Conservation (phyloP, 53 echinoderm and acorn worm genomes). For the Crossaster papposus region DNA sequence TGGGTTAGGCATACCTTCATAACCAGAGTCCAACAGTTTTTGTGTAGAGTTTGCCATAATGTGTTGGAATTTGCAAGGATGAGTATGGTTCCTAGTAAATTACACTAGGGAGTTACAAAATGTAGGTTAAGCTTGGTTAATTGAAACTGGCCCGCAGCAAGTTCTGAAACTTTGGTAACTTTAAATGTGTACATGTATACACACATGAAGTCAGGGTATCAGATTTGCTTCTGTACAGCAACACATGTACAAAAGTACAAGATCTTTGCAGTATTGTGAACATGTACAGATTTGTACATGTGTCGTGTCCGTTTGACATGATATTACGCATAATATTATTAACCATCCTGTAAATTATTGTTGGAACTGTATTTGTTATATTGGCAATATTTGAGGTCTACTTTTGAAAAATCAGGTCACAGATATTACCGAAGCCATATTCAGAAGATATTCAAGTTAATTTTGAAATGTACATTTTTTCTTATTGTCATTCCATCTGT, state of each 20-base stretch:
- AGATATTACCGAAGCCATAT: neutral
- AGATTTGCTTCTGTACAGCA: neutral
- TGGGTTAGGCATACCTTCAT: too few relatives aligned
- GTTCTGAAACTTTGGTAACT: neutral
- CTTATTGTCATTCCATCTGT: conserved; percentile 45
- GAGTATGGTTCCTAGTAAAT: too few relatives aligned
- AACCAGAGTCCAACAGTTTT: too few relatives aligned
- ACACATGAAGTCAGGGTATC: conserved; percentile 3
- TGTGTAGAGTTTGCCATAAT: too few relatives aligned
- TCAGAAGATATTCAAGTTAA: neutral
- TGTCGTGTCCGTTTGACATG: neutral
- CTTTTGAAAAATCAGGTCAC: neutral
- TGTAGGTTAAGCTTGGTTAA: neutral
- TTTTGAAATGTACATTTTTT: conserved; percentile 40
- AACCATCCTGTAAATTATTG: neutral
- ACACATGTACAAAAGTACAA: too few relatives aligned
- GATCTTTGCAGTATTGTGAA: neutral
- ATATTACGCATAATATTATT: neutral
- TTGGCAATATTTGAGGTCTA: neutral
- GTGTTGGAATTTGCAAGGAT: too few relatives aligned
- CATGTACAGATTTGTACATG: neutral
- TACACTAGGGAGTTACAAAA: too few relatives aligned
- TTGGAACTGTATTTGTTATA: neutral
- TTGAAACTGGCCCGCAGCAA: neutral
- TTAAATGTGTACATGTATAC: neutral